A percentile compares a stretch with the other conserved stretches of the same genome.
phyloP scores from a whole-genome alignment of 2,888 invertebrate species.

The Lithosia quadra region DNA sequence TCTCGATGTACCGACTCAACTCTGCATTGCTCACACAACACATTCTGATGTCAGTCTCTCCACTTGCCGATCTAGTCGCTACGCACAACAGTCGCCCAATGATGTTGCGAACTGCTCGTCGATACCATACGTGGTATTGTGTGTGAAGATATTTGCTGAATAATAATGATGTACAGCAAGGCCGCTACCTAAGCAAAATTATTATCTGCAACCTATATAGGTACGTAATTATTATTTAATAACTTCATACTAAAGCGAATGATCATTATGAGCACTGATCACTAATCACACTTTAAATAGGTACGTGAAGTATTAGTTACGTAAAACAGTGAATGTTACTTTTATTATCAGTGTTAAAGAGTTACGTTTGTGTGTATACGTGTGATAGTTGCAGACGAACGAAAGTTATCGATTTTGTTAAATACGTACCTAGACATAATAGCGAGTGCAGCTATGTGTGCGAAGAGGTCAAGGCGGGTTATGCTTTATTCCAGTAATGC shows the following conservation, averaged over 20 bases:
- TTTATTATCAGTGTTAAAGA: slow-evolving; percentile 3
- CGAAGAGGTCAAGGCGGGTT: slow-evolving; percentile 64
- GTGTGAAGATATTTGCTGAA: neutral
- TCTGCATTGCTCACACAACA: neutral
- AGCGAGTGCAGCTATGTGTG: slow-evolving; percentile 59
- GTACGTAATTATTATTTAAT: neutral
- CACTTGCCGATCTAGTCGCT: neutral
- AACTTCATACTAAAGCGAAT: neutral
- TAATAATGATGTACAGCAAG: neutral
- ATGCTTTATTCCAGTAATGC: slow-evolving; percentile 46
- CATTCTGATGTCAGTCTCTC: neutral
- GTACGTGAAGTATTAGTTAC: slow-evolving; percentile 1
- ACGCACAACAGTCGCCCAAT: neutral
- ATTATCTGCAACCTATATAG: neutral
- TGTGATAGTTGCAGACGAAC: slow-evolving; percentile 43
- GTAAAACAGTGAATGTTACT: slow-evolving; percentile 8
- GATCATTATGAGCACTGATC: neutral
- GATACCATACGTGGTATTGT: neutral
- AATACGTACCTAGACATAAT: slow-evolving; percentile 56
- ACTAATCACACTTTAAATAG: slow-evolving; percentile 3
- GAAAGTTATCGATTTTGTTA: slow-evolving; percentile 62
- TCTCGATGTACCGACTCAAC: neutral
- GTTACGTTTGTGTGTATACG: slow-evolving; percentile 5
- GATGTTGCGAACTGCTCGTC: neutral
- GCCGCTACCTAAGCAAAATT: neutral